Evolutionary conservation across 2,113 vertebrate genomes (phyloP), one percentile per base, ranked within the genome.

Genomic region (Tetrao urogallus): DNA sequence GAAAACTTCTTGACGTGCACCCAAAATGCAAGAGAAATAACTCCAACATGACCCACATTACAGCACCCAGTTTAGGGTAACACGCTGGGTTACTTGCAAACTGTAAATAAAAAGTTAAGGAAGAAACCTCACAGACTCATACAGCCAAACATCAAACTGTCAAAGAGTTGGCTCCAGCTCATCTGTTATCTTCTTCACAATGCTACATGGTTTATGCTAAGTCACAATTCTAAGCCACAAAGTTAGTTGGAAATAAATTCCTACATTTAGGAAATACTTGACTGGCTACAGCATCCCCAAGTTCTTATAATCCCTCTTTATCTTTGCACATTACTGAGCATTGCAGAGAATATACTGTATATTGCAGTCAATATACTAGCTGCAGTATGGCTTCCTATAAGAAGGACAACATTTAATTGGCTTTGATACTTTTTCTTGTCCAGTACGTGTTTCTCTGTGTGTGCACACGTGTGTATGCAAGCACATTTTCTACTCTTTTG

Each of bases 371-470:
- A 76, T 73, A 77, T 40, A 38, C 77, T 52, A 93, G 83, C 81
- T 96, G 96, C 94, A 94, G 94, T 97, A 97, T 97, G 96, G 97
- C 96, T 98, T 98, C 95, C 94, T 94, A 94, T 85, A 85, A 96
- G 97, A 93, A 97, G 90, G 86, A 92, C 67, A 95, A 95, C 73
- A 65, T 64, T 93, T 93, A 95, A 85, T 78, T 89, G 34, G 47
- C 64, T 92, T 95, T 86, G 80, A 92, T 93, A 56, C 58, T 82
- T 93, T 82, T n/a, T 47, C 86, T 78, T 92, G 48, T 84, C 76
- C 74, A 4, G 32, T 56, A 50, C 17, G 24, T n/a, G 12, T 92
- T 90, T 85, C 63, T 93, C 5, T 86, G 6, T 76, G 8, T 66
- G 32, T 47, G 5, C 47, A 19, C 28, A 22, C 38, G 20, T 67